Base-by-base conservation (phyloP, 2,888 invertebrate genomes). In the Coelopa pilipes region DNA sequence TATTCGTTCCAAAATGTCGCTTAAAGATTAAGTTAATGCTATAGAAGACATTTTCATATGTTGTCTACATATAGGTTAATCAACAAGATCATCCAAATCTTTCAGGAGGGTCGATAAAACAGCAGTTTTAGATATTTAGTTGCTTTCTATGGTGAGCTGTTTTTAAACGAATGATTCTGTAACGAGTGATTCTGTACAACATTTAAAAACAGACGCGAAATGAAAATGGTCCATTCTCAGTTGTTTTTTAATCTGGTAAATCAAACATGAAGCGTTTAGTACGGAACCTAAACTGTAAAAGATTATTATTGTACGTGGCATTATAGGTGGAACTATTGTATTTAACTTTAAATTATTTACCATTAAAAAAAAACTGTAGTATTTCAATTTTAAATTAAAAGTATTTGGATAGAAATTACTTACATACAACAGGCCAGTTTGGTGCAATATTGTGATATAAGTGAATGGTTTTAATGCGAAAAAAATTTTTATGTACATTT, bases 381-480 rank as follows among this genome's bases (percentile, higher is more conserved):
- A 4, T 34, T 34, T 53, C 13, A 53, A 53, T n/a, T 53, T 53
- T 53, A 49, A 13, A 11, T 49, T 49, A 53, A 53, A 53, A 53
- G n/a, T 11, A 24, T 62, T 62, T 34, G 34, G 34, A 45, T 34
- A 57, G 55, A 67, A 34, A 15, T 7, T 34, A 72, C 74, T 74
- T 77, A 77, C 62, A 69, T 65, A 70, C 55, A 78, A 80, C 82
- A 85, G 86, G 86, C 86, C 86, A 85, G 79, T 82, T 82, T 66
- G 82, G 86, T 86, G 86, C 86, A 86, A 86, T 86, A 86, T 82
- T 86, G 86, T 86, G 85, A 86, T 86, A 86, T 83, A 86, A 83
- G 82, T 77, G 63, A 62, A 65, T 62, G 53, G 62, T 72, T 71
- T 60, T 24, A 70, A 60, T 59, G 45, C 1, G 19, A 70, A 60